A percentile compares a stretch with the other conserved stretches of the same genome.
phyloP scores from a whole-genome alignment of 2,113 vertebrate species.

The Pelusios castaneus region DNA sequence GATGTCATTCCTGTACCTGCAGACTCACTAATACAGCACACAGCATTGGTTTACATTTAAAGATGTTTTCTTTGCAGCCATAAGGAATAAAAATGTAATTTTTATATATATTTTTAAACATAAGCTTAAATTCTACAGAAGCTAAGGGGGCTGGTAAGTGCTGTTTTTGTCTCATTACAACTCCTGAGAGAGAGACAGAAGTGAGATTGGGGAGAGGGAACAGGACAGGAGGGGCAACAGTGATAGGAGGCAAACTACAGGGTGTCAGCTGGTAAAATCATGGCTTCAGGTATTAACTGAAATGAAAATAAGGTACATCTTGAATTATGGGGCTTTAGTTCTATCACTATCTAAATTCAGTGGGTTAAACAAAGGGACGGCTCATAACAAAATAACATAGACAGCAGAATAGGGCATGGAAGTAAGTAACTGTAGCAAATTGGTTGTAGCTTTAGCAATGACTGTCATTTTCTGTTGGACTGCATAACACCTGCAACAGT shows the following conservation, averaged over 20 bases:
- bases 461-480: not conserved
- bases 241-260: not conserved
- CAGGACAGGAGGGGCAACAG: not conserved
- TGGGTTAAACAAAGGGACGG: not conserved
- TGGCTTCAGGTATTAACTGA: not conserved
- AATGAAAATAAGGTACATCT: not conserved
- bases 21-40: not conserved
- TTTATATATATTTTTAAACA: not conserved
- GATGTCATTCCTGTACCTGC: not conserved
- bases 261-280: rapidly evolving
- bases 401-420: not conserved
- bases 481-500: not conserved
- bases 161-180: not conserved
- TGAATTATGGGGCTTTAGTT: not conserved
- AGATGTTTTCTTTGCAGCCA: not conserved
- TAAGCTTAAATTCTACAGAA: not conserved
- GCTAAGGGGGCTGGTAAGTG: not conserved
- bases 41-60: not conserved
- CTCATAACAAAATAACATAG: not conserved
- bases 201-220: not conserved
- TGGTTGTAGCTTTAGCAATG: not conserved
- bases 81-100: not conserved
- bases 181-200: not conserved
- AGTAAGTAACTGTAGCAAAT: not conserved
- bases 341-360: not conserved